Conservation (phyloP, 2,888 invertebrate genomes). For the Tricholauxania praeusta region DNA sequence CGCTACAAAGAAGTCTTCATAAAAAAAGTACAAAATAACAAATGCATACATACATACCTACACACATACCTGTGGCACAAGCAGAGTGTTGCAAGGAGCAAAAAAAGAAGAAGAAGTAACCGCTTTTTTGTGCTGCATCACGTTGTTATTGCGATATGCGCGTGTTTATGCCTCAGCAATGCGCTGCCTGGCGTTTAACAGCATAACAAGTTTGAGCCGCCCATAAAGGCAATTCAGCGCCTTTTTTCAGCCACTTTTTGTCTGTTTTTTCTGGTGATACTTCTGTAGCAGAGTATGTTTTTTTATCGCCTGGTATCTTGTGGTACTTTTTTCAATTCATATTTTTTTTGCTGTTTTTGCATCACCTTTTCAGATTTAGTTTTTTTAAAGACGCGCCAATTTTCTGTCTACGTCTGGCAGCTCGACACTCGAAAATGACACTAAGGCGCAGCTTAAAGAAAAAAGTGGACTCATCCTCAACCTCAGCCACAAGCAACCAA, state of each 20-base stretch:
- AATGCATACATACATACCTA: neutral
- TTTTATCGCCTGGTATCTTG: too few species aligned
- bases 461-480: too few species aligned
- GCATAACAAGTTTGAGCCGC: constrained; percentile 45
- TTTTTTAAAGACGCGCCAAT: constrained; percentile 5
- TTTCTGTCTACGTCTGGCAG: constrained; percentile 16
- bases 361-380: too few species aligned
- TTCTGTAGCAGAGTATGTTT: neutral
- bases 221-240: constrained; percentile 34
- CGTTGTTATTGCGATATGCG: constrained; percentile 22
- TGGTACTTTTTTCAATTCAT: too few species aligned
- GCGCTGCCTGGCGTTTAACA: constrained; percentile 36
- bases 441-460: constrained; percentile 18
- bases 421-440: constrained; percentile 24
- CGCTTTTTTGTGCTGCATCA: neutral
- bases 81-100: neutral
- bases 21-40: neutral
- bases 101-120: neutral
- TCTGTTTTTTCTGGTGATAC: neutral
- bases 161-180: constrained; percentile 23
- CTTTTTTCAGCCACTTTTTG: neutral
- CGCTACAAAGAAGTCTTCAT: neutral
- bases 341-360: too few species aligned
- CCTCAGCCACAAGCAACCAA: too few species aligned
- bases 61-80: constrained; percentile 9